These are phyloP conservation scores for Hemichromis elongatus DNA, from an alignment of 2,113 vertebrate species.

Conservation along the genomic window DNA sequence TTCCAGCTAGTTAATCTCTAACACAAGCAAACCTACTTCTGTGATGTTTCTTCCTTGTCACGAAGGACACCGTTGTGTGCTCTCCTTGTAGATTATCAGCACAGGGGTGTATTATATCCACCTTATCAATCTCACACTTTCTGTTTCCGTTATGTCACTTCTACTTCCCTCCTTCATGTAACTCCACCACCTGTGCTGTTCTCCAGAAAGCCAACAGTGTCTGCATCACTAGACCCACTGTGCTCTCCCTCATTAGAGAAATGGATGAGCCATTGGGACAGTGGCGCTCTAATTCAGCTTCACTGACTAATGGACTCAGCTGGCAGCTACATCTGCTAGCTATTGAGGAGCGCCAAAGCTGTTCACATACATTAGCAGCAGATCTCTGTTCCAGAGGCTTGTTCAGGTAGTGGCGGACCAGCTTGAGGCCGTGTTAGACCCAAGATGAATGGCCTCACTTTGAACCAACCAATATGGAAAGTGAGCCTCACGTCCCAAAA, in stretches of 20 bases:
- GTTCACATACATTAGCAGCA: conserved; percentile 52
- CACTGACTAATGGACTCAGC: conserved; percentile 63
- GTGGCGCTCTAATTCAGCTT: conserved; percentile 33
- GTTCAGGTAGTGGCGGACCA: conserved; percentile 42
- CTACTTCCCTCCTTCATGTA: neutral
- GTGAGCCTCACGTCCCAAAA: conserved; percentile 52
- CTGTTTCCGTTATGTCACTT: neutral
- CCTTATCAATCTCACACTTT: neutral
- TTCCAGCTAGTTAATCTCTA: neutral
- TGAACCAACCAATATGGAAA: conserved; percentile 38
- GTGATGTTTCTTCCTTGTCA: neutral
- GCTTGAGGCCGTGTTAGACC: conserved; percentile 25
- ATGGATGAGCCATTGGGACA: conserved; percentile 37
- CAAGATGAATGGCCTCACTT: conserved; percentile 47
- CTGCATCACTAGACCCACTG: neutral
- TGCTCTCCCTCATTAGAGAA: conserved; percentile 32
- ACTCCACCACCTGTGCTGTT: neutral
- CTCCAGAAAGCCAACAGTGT: neutral
- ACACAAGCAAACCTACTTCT: neutral
- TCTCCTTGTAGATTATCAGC: neutral
- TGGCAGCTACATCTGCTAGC: conserved; percentile 63
- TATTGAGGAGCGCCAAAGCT: conserved; percentile 42
- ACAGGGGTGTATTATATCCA: neutral
- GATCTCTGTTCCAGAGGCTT: conserved; percentile 59
- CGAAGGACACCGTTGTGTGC: neutral